Evolutionary conservation across 2,888 invertebrate species (phyloP), one percentile per base, ranked within the genome.

Genomic region (Byasa hedistus): DNA sequence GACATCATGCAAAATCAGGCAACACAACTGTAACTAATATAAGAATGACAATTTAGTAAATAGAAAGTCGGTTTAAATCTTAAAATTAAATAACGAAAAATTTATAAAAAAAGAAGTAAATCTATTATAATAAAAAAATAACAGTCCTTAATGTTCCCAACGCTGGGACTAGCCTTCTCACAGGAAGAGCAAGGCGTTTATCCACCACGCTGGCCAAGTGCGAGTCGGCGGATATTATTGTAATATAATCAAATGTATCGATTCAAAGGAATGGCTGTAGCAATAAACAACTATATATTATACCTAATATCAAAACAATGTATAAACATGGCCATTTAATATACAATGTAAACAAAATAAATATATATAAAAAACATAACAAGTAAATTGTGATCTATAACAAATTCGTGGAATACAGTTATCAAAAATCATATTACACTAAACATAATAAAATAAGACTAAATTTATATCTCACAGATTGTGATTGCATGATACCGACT

Each of bases 251-350:
- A 19, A 48, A 19, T 48, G n/a, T 19, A 15, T 48, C 3, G 27
- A 61, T 52, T 57, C 27, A 54, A 44, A 72, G 76, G 74, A 75
- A 76, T 76, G 74, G 63, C 71, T 56, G 63, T 70, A 69, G 68
- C 64, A 66, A 57, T 66, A 66, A 62, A 56, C 24, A 54, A 65
- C 60, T 66, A 66, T 23, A 54, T 36, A 66, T 36, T 36, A 55
- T 54, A 39, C 57, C 32, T 23, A 63, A 62, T 56, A 19, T 19
- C 58, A 10, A 63, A 66, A 63, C 48, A 58, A 66, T 62, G 39
- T 64, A 58, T 32, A 58, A 66, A 61, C 58, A 66, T 66, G 54
- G 54, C 61, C 19, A 21, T 63, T 61, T 52, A 57, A 57, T 66
- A 62, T 66, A 66, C 55, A 66, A 65, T 60, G 57, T 65, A 66